phyloP scores from a whole-genome alignment of 2,113 vertebrate genomes.

The Lampris megalopsis region DNA sequence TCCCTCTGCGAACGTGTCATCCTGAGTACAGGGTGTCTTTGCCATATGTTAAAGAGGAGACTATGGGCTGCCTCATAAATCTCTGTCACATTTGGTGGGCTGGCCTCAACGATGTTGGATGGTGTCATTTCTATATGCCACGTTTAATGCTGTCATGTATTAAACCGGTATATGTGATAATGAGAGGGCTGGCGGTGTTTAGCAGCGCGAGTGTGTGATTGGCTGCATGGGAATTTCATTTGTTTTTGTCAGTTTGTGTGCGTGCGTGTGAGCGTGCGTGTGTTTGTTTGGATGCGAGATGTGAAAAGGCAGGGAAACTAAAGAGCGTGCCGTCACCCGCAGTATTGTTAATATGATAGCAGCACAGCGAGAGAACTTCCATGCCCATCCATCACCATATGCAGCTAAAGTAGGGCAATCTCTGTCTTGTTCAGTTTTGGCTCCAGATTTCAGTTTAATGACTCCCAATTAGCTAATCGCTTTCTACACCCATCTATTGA shows the following conservation, averaged over 20 bases:
- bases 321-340: too few relatives aligned
- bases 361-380: background rate
- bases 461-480: background rate
- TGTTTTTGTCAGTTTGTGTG: background rate
- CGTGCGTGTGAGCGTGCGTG: background rate
- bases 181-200: background rate
- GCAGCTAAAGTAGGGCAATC: background rate
- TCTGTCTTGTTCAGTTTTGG: background rate
- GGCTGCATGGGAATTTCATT: background rate
- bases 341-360: too few relatives aligned
- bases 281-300: background rate
- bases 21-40: conserved; percentile 35
- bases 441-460: background rate
- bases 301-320: background rate
- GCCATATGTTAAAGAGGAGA: conserved; percentile 23
- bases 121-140: conserved; percentile 6
- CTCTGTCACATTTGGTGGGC: conserved; percentile 16
- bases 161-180: conserved; percentile 14
- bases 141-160: conserved; percentile 20
- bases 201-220: background rate
- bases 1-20: conserved; percentile 31
- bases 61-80: conserved; percentile 32
- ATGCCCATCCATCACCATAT: background rate
- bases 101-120: background rate
- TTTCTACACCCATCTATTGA: background rate